A percentile compares a stretch with the other conserved stretches of the same genome.
Evolutionary conservation across 1,140 invertebrate species (phyloP).

Genomic region (Ceratitis capitata): DNA sequence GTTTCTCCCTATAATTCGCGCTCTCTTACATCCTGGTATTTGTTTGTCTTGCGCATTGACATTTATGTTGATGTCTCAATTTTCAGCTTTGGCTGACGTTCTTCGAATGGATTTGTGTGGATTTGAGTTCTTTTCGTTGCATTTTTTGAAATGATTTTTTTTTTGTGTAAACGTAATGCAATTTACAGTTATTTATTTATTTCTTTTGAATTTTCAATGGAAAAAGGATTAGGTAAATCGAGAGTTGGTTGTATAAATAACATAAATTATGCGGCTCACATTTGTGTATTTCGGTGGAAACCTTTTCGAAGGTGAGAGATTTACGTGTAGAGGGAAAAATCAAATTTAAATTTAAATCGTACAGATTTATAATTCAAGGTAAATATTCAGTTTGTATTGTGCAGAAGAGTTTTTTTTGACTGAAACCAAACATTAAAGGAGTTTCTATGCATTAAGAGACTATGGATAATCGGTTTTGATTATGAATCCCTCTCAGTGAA

Average conservation of each 20-base stretch:
- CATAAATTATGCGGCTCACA: conserved; percentile 17
- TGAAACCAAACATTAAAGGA: too few species aligned
- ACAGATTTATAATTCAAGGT: too few species aligned
- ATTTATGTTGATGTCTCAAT: conserved; percentile 33
- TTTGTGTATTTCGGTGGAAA: background rate
- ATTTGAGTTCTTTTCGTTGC: background rate
- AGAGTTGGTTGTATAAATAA: background rate
- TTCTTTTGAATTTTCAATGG: background rate
- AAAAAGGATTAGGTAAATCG: conserved; percentile 2
- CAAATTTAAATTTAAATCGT: too few species aligned
- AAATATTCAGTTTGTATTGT: too few species aligned
- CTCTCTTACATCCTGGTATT: background rate
- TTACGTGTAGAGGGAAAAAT: too few species aligned
- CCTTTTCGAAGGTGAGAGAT: too few species aligned
- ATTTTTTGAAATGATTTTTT: too few species aligned
- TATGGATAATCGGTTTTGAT: too few species aligned
- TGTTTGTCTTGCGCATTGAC: background rate
- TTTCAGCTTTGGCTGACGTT: background rate
- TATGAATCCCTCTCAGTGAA: too few species aligned
- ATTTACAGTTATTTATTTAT: conserved; percentile 11
- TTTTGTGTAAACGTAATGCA: background rate
- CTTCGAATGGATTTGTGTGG: background rate
- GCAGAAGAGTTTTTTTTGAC: too few species aligned
- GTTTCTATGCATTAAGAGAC: too few species aligned
- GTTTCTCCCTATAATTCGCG: background rate